A percentile compares a stretch with the other conserved stretches of the same genome.
Conservation (phyloP, 2,113 vertebrate species). For the Ondatra zibethicus region DNA sequence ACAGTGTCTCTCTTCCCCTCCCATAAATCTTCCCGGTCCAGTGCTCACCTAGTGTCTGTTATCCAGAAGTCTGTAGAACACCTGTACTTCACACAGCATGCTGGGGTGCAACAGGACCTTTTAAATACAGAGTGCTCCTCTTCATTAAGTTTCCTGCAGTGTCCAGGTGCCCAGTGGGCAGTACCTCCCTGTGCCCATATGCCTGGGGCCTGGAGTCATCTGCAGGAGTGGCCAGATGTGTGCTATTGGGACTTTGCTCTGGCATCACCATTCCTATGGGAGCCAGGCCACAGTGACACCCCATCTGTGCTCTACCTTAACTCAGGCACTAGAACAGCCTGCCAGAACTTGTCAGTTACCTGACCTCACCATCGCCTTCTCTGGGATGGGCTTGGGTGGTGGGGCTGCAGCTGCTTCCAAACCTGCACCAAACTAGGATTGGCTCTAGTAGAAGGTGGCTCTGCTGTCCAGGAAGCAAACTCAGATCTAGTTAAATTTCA, state of each 20-base stretch:
- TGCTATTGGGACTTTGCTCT: not conserved
- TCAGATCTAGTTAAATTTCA: not conserved
- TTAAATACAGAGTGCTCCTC: not conserved
- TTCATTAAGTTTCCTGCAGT: not conserved
- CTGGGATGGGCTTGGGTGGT: not conserved
- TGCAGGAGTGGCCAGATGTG: not conserved
- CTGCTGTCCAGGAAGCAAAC: conserved; percentile 29
- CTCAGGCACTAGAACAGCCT: not conserved
- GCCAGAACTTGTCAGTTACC: not conserved
- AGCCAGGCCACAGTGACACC: not conserved
- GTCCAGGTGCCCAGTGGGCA: not conserved
- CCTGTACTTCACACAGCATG: not conserved
- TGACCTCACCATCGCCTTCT: not conserved
- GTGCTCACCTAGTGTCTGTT: accelerated
- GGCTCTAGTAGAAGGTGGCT: not conserved
- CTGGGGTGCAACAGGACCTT: not conserved
- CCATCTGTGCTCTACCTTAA: not conserved
- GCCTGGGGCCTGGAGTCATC: not conserved
- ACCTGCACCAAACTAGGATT: not conserved
- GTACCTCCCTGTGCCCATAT: not conserved
- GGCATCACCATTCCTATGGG: not conserved
- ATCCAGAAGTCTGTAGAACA: accelerated
- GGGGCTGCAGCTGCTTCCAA: not conserved
- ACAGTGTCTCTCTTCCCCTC: too few relatives aligned
- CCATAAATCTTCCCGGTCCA: not conserved